phyloP scores from a whole-genome alignment of 2,113 vertebrate genomes.

The Oncorhynchus gorbuscha region DNA sequence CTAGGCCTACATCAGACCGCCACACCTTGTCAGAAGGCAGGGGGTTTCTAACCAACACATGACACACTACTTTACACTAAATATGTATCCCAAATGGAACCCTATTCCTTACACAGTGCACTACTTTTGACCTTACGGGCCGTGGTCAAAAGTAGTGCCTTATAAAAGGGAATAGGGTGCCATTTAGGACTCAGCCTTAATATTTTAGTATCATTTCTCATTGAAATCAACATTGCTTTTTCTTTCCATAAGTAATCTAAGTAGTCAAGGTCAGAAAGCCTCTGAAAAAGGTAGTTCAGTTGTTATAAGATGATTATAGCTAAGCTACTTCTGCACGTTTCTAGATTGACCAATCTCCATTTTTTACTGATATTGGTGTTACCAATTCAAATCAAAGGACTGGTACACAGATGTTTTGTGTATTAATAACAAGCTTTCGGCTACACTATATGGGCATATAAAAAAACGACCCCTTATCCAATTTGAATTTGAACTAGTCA shows the following conservation, averaged over 20 bases:
- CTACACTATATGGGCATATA: not conserved
- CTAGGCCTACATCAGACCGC: constrained; percentile 21
- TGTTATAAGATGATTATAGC: constrained; percentile 40
- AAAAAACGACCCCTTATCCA: constrained; percentile 10
- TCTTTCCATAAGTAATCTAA: constrained; percentile 39
- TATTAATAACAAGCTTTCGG: constrained; percentile 26
- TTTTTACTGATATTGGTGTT: constrained; percentile 53
- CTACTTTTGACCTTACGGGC: too few relatives aligned
- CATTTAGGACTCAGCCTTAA: constrained; percentile 8
- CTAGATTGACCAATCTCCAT: constrained; percentile 44
- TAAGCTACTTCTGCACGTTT: constrained; percentile 15
- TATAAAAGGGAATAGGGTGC: too few relatives aligned
- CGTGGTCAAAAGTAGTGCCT: too few relatives aligned
- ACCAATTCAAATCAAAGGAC: constrained; percentile 52
- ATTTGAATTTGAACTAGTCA: constrained; percentile 57
- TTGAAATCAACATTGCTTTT: constrained; percentile 41
- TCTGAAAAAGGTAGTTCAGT: constrained; percentile 55
- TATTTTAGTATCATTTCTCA: constrained; percentile 32
- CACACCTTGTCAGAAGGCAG: constrained; percentile 58
- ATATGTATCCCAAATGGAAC: too few relatives aligned
- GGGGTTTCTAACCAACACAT: constrained; percentile 23
- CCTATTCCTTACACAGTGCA: too few relatives aligned
- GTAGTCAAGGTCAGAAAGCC: constrained; percentile 34
- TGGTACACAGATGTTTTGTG: constrained; percentile 25
- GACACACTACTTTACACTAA: constrained; percentile 33